Evolutionary conservation across 2,113 vertebrate species (phyloP), one percentile per base, ranked within the genome.

Genomic region (Caranx melampygus): DNA sequence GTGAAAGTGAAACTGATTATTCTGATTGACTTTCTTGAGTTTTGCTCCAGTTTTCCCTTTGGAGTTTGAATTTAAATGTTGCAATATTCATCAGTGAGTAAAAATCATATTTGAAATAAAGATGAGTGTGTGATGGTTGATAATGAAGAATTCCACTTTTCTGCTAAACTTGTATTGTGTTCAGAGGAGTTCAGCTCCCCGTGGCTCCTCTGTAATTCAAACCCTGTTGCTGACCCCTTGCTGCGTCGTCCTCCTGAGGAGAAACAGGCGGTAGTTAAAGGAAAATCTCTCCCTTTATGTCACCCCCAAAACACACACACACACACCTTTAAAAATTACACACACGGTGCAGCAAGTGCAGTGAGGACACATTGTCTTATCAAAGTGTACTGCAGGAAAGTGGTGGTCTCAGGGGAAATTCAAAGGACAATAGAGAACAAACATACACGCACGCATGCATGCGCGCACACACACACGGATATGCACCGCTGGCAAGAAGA

Each of bases 351-450:
- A 55, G 86, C 60, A 66, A 84, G 72, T 79, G 75, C 58, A 82
- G 64, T 15, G 61, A 86, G 84, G 90, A 89, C 87, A 89, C 69
- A 70, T 79, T 81, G 86, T 89, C 88, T 90, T 88, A 84, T 89
- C 85, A 88, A 83, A 90, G 84, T 67, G 60, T 81, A 72, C 75
- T 78, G 78, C 59, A 57, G 85, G 73, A 89, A 89, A 91, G 86
- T 86, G 86, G 66, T 82, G 82, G 76, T 83, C 89, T 86, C 69
- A 4, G 42, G 88, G 84, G 88, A 87, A 89, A 92, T 88, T 87
- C 86, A 87, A 88, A 89, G 91, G 88, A 91, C 88, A 91, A 91
- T 71, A 72, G 78, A 86, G 83, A 87, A 88, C 79, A 86, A 62
- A 37, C 57, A 55, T 16, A 44, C 15, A 20, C 61, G 21, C 55